Conservation (phyloP, 2,888 invertebrate genomes). For the Cryptophagus acutangulus region DNA sequence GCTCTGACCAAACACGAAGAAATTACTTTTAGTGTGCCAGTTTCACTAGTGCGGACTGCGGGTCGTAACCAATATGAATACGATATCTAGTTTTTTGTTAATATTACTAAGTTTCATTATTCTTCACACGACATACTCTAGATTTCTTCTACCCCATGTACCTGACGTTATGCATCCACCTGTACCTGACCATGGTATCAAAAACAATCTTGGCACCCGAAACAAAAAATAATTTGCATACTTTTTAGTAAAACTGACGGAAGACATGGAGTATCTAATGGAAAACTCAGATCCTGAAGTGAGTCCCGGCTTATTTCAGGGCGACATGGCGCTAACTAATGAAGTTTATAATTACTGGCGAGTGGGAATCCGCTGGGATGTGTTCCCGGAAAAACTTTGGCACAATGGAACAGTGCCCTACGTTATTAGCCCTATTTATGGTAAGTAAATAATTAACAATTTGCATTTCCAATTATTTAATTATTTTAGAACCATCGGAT, state of each 20-base stretch:
- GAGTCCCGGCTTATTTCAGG: slow-evolving; percentile 61
- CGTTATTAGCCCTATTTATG: slow-evolving; percentile 58
- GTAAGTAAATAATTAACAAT: slow-evolving; percentile 38
- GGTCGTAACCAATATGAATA: slow-evolving; percentile 3
- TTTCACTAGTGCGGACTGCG: slow-evolving; percentile 19
- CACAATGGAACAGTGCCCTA: slow-evolving; percentile 61
- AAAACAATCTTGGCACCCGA: neutral
- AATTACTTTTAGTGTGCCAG: slow-evolving; percentile 21
- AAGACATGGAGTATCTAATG: slow-evolving; percentile 21
- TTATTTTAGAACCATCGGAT: slow-evolving; percentile 54
- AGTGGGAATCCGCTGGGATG: slow-evolving; percentile 60
- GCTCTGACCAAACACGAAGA: slow-evolving; percentile 9
- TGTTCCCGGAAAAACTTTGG: slow-evolving; percentile 63
- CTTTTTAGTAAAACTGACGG: slow-evolving; percentile 24
- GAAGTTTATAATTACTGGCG: slow-evolving; percentile 57
- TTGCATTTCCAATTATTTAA: slow-evolving; percentile 9
- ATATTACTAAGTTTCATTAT: slow-evolving; percentile 12
- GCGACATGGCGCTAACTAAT: slow-evolving; percentile 63
- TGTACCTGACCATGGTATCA: slow-evolving; percentile 48
- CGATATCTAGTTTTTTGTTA: slow-evolving; percentile 13
- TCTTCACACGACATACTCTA: slow-evolving; percentile 16
- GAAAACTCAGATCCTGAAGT: slow-evolving; percentile 59
- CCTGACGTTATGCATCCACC: slow-evolving; percentile 49
- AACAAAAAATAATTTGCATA: no score
- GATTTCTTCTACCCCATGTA: slow-evolving; percentile 44